Percentiles rank a stretch among this genome's conserved stretches.
Conservation (phyloP, 2,888 invertebrate genomes). For the Microplitis deprimator region DNA sequence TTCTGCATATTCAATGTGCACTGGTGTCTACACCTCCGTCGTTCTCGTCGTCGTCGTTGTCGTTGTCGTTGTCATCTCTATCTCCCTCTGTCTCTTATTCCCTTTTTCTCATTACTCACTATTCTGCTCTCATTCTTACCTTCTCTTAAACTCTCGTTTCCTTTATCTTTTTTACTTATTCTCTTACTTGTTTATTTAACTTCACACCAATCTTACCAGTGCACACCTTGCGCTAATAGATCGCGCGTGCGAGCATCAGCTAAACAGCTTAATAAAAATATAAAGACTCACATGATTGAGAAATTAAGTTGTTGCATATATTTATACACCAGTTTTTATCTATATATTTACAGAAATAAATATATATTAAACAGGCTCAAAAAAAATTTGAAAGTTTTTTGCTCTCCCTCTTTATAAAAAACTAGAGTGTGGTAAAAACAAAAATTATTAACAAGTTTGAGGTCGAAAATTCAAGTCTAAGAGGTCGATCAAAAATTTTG, state of each 20-base stretch:
- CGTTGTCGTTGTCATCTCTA: conserved; percentile 5
- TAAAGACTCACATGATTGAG: conserved; percentile 5
- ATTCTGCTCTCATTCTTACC: conserved; percentile 4
- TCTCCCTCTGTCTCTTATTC: conserved; percentile 13
- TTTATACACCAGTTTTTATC: not conserved
- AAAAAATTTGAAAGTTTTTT: too few species aligned
- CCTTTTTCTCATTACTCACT: conserved; percentile 3
- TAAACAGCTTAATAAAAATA: not conserved
- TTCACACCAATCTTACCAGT: conserved; percentile 18
- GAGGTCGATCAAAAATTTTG: too few species aligned
- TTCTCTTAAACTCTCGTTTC: not conserved
- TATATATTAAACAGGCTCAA: too few species aligned
- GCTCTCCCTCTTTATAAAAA: too few species aligned
- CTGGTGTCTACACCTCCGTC: not conserved
- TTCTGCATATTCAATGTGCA: conserved; percentile 67
- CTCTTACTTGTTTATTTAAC: not conserved
- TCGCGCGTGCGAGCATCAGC: conserved; percentile 20
- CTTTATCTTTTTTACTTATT: not conserved
- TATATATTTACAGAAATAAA: too few species aligned
- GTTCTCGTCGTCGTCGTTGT: conserved; percentile 9
- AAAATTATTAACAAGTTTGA: too few species aligned
- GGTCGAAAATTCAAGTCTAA: too few species aligned
- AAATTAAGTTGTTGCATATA: conserved; percentile 5
- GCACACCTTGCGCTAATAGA: conserved; percentile 34
- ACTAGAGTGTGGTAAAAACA: too few species aligned